These are phyloP conservation scores for Pomacea canaliculata DNA, from an alignment of 2,888 invertebrate genomes.

Conservation along the genomic window DNA sequence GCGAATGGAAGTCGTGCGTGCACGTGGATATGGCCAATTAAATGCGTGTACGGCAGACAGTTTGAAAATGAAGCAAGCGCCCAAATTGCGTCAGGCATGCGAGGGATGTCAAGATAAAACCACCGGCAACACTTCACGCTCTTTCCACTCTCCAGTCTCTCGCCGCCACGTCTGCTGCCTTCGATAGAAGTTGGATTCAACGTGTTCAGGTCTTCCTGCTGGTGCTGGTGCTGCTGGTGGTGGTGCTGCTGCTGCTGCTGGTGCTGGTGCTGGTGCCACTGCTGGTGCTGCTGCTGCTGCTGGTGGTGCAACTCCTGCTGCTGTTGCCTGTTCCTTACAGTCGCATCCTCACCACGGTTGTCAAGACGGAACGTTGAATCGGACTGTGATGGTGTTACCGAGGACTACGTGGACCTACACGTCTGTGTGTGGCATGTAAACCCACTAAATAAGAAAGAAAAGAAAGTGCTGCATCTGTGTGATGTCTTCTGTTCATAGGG, in stretches of 20 bases:
- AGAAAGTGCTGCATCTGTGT: too few species aligned
- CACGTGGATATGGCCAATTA: constrained; percentile 46
- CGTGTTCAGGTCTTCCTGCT: too few species aligned
- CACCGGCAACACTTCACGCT: constrained; percentile 2
- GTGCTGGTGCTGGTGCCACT: background rate
- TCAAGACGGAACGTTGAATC: too few species aligned
- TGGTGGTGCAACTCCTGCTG: too few species aligned
- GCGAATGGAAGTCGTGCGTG: constrained; percentile 16
- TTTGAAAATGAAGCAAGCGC: constrained; percentile 38
- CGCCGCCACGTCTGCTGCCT: constrained; percentile 7
- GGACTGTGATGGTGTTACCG: too few species aligned
- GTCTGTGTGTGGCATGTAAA: too few species aligned
- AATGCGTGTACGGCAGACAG: constrained; percentile 43
- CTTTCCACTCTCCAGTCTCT: background rate
- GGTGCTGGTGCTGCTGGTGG: background rate
- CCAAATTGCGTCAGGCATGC: constrained; percentile 54
- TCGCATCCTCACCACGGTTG: too few species aligned
- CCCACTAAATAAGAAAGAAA: too few species aligned
- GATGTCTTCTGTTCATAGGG: too few species aligned
- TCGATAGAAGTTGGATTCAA: background rate
- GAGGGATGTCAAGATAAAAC: constrained; percentile 45
- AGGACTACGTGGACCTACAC: too few species aligned
- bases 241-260: background rate
- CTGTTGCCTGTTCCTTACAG: too few species aligned
- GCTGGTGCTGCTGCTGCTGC: too few species aligned